Percentiles rank a stretch among this genome's conserved stretches.
phyloP scores from a whole-genome alignment of 2,113 vertebrate species.

The Chlamydotis undulata region DNA sequence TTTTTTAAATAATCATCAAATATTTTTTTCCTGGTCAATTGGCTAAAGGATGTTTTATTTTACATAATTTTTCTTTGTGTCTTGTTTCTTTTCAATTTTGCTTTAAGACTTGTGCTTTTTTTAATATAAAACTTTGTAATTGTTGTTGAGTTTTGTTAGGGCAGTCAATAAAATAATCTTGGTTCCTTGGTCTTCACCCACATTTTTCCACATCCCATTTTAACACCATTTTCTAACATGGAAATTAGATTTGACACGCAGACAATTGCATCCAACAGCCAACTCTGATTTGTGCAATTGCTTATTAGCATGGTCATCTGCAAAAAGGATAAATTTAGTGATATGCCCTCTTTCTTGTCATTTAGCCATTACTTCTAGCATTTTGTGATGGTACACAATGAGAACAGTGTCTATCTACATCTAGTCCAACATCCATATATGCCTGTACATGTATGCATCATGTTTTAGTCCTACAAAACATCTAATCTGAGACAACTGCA shows the following conservation, averaged over 20 bases:
- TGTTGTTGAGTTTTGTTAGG: neutral
- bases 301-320: neutral
- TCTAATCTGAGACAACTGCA: neutral
- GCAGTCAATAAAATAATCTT: neutral
- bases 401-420: neutral
- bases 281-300: neutral
- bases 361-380: neutral
- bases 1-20: neutral
- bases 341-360: neutral
- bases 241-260: neutral
- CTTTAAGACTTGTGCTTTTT: neutral
- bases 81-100: neutral
- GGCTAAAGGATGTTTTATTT: neutral
- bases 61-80: neutral
- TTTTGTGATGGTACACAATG: neutral
- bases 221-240: neutral
- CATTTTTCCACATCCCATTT: neutral
- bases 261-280: neutral
- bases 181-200: neutral
- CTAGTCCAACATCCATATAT: rapidly evolving
- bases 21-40: neutral
- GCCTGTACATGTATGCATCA: rapidly evolving
- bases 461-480: neutral
- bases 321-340: neutral
- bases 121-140: neutral